Evolutionary conservation across 2,113 vertebrate species (phyloP), one percentile per base, ranked within the genome.

Genomic region (Anoplopoma fimbria): DNA sequence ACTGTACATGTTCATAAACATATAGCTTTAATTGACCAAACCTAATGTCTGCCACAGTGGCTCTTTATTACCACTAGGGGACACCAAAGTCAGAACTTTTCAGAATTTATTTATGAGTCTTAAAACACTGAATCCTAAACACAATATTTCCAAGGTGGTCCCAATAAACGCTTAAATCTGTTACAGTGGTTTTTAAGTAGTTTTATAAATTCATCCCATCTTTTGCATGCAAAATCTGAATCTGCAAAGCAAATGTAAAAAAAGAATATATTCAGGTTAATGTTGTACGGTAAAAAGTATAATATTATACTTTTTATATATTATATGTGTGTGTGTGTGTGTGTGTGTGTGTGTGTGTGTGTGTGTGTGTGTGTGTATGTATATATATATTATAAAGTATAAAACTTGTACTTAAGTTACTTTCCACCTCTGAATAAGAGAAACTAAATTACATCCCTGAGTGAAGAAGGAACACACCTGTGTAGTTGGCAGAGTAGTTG

Each of bases 401-500:
- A 31, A 31, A 42, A 68, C 19, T 2, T 31, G 14, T n/a, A 27
- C 36, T 42, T 42, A 17, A 17, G n/a, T n/a, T n/a, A 36, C 7
- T 36, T 29, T 72, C 19, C 27, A 45, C 9, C 36, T 21, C 0
- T 29, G 17, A 31, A 45, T 34, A 6, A 72, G n/a, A 21, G 1
- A 34, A 23, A 31, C 14, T 1, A 13, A 25, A 53, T 6, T 6
- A 6, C 5, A 34, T 34, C 34, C 31, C 27, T 31, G 9, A 8
- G 13, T 27, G 5, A 40, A 4, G 29, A 25, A 23, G 29, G 1
- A 55, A 72, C 47, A 7, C 47, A 99, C 97, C 97, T 91, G 97
- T 97, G 80, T 99, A 98, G 91, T 98, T 99, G 84, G 96, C 94
- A 14, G 97, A 97, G 89, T 99, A 99, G 94, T 92, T 99, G 95